Conservation (phyloP, 2,888 invertebrate genomes). For the Archaeoteleia sp. region DNA sequence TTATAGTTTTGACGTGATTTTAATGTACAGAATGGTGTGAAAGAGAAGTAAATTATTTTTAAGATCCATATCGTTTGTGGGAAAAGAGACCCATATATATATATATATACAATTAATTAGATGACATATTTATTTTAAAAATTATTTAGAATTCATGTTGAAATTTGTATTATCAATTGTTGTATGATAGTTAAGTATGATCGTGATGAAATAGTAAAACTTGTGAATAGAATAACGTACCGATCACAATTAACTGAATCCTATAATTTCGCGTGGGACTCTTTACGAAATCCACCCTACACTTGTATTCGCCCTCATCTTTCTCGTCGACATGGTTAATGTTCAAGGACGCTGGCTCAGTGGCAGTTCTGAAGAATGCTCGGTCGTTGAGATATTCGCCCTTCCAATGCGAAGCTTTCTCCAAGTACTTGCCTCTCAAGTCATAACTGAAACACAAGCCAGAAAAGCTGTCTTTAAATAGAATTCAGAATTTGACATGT, state of each 20-base stretch:
- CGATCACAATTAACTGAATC: conserved; percentile 84
- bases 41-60: too few relatives aligned
- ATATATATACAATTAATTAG: too few relatives aligned
- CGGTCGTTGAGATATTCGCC: conserved; percentile 81
- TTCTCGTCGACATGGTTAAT: conserved; percentile 80
- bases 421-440: conserved; percentile 78
- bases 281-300: conserved; percentile 87
- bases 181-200: too few relatives aligned
- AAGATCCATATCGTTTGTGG: too few relatives aligned
- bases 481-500: background rate
- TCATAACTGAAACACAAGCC: conserved; percentile 80
- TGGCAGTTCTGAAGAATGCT: conserved; percentile 82
- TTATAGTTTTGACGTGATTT: too few relatives aligned
- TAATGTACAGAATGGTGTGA: too few relatives aligned
- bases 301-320: conserved; percentile 87
- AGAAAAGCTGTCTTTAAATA: conserved; percentile 12
- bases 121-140: too few relatives aligned
- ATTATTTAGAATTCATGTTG: too few relatives aligned
- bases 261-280: conserved; percentile 87
- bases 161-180: too few relatives aligned
- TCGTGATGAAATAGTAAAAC: too few relatives aligned
- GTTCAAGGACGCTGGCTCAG: conserved; percentile 82
- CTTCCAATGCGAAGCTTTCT: conserved; percentile 83
- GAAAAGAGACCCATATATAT: too few relatives aligned
- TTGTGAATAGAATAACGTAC: conserved; percentile 77